phyloP scores from a whole-genome alignment of 2,797 vertebrate genomes.

The Ctenopoma kingsleyae region DNA sequence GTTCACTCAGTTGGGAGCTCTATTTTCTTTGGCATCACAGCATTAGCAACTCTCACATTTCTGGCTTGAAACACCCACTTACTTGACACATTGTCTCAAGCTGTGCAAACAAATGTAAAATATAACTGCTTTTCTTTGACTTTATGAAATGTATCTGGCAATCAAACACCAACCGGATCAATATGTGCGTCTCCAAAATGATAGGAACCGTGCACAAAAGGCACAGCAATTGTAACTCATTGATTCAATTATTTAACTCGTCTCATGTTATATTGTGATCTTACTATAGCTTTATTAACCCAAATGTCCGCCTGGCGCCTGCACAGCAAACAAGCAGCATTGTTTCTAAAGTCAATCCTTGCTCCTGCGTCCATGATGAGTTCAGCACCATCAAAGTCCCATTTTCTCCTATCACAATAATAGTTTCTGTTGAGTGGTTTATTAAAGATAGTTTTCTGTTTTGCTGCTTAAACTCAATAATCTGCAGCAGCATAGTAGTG shows the following conservation, averaged over 20 bases:
- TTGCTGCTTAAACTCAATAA: background rate
- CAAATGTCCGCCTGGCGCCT: background rate
- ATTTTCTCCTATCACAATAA: background rate
- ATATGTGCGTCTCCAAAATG: background rate
- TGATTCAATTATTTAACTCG: no score
- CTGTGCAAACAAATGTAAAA: background rate
- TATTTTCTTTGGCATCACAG: background rate
- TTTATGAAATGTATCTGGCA: background rate
- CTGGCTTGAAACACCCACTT: background rate
- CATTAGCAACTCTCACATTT: background rate
- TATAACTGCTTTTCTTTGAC: no score
- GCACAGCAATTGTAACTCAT: background rate
- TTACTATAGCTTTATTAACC: background rate
- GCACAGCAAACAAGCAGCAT: background rate
- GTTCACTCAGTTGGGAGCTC: background rate
- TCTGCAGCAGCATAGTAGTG: background rate
- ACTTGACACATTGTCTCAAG: background rate
- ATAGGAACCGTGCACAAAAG: background rate
- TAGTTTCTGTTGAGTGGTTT: background rate
- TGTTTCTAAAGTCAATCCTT: background rate
- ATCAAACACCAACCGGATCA: background rate
- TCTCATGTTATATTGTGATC: background rate
- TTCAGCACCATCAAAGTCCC: background rate
- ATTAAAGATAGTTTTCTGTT: background rate
- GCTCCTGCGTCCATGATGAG: background rate